Base-by-base conservation (phyloP, 2,113 vertebrate genomes). In the Chaenocephalus aceratus region DNA sequence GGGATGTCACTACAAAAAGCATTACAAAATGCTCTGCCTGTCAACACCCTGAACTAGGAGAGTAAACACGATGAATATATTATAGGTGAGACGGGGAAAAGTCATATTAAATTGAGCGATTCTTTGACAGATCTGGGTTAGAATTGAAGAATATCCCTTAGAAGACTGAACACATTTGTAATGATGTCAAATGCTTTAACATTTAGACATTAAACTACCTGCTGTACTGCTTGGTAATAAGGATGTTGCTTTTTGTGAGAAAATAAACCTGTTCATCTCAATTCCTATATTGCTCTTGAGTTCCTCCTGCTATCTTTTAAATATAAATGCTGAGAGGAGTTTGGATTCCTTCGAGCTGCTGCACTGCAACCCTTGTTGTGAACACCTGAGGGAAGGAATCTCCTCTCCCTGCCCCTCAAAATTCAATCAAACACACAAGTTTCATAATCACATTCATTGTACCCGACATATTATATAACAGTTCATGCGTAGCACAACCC, bases 301-400 rank as follows among this genome's bases (percentile, higher is more conserved):
- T 44, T 49, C 9, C 23, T 56, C 36, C 11, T 62, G 56, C 10
- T 48, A 10, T 74, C 44, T 53, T 59, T 79, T 14, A 67, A 58
- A 74, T 70, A 73, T 21, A 67, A 71, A 72, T 63, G 8, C 30
- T 71, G 15, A 44, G 13, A 73, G 54, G 11, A 59, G 46, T 69
- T 64, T 68, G 18, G 23, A 44, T 64, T 76, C 56, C 10, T 51
- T 41, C 41, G 76, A 65, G 12, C 49, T 76, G 34, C 70, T 61
- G 36, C 48, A 51, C 18, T 58, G 15, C 71, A 77, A 63, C 59
- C 36, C 49, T 46, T 9, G 14, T 52, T 15, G 1, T 51, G 6
- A 59, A 7, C 36, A 16, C 71, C 57, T 26, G n/a, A 75, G 49
- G 53, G 53, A 44, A 44, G 10, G 51, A 69, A 8, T 58, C 48